Conservation (phyloP, 2,113 vertebrate genomes). For the Edolisoma coerulescens region DNA sequence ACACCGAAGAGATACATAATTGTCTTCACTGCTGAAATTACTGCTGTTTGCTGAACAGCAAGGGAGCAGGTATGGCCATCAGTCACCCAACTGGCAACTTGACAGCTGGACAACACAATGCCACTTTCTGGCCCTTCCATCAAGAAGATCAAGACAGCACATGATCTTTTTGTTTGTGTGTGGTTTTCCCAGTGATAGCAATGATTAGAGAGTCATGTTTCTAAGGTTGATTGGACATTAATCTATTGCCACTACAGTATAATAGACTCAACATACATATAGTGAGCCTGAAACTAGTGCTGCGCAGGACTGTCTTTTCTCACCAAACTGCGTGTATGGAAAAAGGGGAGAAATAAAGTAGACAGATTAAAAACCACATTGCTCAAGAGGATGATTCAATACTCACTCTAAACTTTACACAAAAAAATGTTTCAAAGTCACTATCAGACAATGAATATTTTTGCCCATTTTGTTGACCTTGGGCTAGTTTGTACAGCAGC, state of each 20-base stretch:
- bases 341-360: neutral
- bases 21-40: neutral
- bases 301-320: neutral
- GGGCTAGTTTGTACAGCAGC: neutral
- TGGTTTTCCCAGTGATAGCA: neutral
- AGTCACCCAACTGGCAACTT: neutral
- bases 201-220: neutral
- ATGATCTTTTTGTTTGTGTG: neutral
- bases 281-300: neutral
- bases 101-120: neutral
- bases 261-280: neutral
- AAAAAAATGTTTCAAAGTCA: neutral
- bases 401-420: neutral
- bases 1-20: neutral
- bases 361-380: neutral
- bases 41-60: neutral
- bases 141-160: neutral
- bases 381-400: neutral
- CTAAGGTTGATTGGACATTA: neutral
- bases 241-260: neutral
- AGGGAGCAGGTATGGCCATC: neutral
- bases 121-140: neutral
- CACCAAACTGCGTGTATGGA: neutral
- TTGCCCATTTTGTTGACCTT: neutral
- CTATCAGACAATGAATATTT: neutral